These are phyloP conservation scores for Crossaster papposus DNA, from an alignment of 53 echinoderm and acorn worm species.

Conservation along the genomic window DNA sequence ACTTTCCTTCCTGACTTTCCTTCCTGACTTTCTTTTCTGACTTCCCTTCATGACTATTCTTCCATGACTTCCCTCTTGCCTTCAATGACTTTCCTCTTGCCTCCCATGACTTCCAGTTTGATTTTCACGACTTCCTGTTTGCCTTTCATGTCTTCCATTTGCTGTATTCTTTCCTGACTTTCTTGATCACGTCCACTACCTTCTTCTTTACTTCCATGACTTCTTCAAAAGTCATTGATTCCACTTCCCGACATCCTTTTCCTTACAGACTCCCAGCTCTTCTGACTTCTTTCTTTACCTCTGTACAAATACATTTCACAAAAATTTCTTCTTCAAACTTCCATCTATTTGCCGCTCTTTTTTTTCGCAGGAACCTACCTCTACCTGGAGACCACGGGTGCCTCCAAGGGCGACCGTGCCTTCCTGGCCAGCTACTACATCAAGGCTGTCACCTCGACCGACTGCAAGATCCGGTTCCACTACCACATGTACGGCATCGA, in stretches of 20 bases:
- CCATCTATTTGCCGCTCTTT: not conserved
- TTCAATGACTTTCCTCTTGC: not conserved
- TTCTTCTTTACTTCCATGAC: not conserved
- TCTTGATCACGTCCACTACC: not conserved
- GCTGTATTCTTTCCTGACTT: too few species aligned
- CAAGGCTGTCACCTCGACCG: constrained; percentile 28
- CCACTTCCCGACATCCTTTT: too few species aligned
- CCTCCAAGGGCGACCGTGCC: constrained; percentile 70
- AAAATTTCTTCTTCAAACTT: not conserved
- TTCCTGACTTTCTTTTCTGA: too few species aligned
- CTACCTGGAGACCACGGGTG: constrained; percentile 70
- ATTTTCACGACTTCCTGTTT: not conserved
- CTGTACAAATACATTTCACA: too few species aligned
- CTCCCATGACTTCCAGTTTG: not conserved
- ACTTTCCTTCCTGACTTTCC: too few species aligned
- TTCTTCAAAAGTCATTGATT: not conserved
- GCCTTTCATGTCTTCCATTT: not conserved
- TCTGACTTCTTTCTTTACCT: too few species aligned
- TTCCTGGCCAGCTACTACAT: constrained; percentile 73
- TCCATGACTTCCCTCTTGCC: not conserved
- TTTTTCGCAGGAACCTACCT: constrained; percentile 75
- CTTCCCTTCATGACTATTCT: not conserved
- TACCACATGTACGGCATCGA: constrained; percentile 93
- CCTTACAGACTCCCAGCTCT: too few species aligned
- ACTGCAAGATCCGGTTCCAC: constrained; percentile 81